Percentiles rank a stretch among this genome's conserved stretches.
These are phyloP conservation scores for Coluber constrictor DNA, from an alignment of 2,797 vertebrate species.

Conservation along the genomic window DNA sequence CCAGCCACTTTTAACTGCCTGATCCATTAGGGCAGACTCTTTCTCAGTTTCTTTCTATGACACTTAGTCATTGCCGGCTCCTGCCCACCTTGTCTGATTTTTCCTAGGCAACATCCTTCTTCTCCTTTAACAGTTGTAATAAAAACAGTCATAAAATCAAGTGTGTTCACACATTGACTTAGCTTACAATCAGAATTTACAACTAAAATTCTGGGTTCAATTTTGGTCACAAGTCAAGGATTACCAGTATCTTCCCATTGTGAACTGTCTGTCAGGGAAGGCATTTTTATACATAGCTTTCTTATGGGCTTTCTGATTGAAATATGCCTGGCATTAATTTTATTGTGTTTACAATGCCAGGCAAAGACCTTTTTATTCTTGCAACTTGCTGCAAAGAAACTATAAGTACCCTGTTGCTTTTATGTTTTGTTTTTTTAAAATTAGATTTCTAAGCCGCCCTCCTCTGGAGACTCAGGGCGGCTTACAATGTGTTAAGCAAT, in stretches of 20 bases:
- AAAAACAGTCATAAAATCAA: background rate
- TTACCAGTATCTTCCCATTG: background rate
- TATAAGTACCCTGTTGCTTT: background rate
- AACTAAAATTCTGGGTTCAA: background rate
- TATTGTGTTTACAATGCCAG: background rate
- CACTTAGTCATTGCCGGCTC: no score
- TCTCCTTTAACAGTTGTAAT: background rate
- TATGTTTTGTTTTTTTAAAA: background rate
- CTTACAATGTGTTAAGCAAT: no score
- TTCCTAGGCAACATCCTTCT: background rate
- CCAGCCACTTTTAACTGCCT: no score
- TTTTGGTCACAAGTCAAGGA: background rate
- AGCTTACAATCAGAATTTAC: background rate
- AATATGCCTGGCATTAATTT: background rate
- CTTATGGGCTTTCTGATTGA: background rate
- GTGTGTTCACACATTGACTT: background rate
- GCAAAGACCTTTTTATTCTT: background rate
- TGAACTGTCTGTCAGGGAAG: background rate
- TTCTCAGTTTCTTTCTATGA: no score
- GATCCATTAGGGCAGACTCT: no score
- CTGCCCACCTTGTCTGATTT: no score
- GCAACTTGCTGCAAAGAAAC: background rate
- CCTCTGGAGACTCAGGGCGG: no score
- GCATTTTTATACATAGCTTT: background rate
- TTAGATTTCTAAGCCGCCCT: no score